Evolutionary conservation across 2,113 vertebrate species (phyloP).

Genomic region (Uropsilus gracilis): DNA sequence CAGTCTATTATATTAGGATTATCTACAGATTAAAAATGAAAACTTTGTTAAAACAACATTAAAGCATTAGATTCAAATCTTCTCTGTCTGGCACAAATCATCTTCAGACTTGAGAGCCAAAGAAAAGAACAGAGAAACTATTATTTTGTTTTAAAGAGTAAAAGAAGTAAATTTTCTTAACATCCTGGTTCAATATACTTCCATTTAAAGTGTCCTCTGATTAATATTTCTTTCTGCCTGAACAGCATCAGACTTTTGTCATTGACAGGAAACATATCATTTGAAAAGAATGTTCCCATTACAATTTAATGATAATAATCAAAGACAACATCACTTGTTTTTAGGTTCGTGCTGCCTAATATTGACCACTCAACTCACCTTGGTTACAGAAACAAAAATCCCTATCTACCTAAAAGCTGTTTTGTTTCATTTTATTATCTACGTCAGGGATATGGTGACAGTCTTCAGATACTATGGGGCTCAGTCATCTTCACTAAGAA

Average conservation of each 20-base stretch:
- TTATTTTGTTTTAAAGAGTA: slow-evolving; percentile 40
- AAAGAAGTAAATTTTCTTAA: slow-evolving; percentile 28
- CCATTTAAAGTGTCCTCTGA: background rate
- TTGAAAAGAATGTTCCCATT: background rate
- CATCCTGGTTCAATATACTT: background rate
- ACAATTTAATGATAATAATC: background rate
- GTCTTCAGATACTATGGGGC: background rate
- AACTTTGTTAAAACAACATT: slow-evolving; percentile 61
- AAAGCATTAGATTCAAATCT: slow-evolving; percentile 50
- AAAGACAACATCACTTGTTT: background rate
- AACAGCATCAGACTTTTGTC: background rate
- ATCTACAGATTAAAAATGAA: slow-evolving; percentile 66
- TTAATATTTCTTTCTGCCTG: background rate
- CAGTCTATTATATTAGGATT: slow-evolving; percentile 66
- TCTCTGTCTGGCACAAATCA: slow-evolving; percentile 22
- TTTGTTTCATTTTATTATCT: background rate
- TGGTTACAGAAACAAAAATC: background rate
- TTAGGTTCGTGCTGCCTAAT: background rate
- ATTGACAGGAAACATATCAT: background rate
- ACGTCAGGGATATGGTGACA: too few species aligned
- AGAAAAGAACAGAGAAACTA: slow-evolving; percentile 14
- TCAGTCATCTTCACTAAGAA: background rate
- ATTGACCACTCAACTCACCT: background rate
- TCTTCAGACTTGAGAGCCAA: slow-evolving; percentile 30
- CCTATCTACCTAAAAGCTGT: background rate